Conservation (phyloP, 2,113 vertebrate genomes). For the Chaenocephalus aceratus region DNA sequence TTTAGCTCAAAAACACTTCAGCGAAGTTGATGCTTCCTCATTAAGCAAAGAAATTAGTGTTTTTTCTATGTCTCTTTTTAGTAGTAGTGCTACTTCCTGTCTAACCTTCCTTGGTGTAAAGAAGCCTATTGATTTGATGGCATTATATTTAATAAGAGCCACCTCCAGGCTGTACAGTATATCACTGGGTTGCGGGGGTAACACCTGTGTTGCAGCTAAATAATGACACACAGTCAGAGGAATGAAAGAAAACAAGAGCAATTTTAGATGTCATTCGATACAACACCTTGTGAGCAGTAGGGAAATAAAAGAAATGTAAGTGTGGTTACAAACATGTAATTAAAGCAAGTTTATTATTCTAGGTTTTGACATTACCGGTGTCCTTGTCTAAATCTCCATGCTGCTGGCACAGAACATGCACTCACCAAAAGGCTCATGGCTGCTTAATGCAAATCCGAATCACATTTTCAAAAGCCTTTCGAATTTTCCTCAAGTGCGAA, state of each 20-base stretch:
- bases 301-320: conserved; percentile 19
- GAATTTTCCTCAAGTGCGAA: conserved; percentile 15
- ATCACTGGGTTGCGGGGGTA: background rate
- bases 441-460: conserved; percentile 37
- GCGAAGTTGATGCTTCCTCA: background rate
- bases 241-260: conserved; percentile 4
- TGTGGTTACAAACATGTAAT: conserved; percentile 36
- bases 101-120: background rate
- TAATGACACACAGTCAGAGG: background rate
- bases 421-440: conserved; percentile 8
- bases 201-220: background rate
- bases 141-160: conserved; percentile 6
- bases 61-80: background rate
- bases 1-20: background rate
- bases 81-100: background rate
- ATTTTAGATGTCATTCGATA: conserved; percentile 5
- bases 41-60: background rate
- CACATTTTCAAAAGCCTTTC: background rate
- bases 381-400: conserved; percentile 29
- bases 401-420: conserved; percentile 25
- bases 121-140: background rate
- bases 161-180: background rate
- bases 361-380: conserved; percentile 16
- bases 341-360: conserved; percentile 21
- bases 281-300: conserved; percentile 39